These are phyloP conservation scores for Microctonus brassicae DNA, from an alignment of 2,888 invertebrate species.

Conservation along the genomic window DNA sequence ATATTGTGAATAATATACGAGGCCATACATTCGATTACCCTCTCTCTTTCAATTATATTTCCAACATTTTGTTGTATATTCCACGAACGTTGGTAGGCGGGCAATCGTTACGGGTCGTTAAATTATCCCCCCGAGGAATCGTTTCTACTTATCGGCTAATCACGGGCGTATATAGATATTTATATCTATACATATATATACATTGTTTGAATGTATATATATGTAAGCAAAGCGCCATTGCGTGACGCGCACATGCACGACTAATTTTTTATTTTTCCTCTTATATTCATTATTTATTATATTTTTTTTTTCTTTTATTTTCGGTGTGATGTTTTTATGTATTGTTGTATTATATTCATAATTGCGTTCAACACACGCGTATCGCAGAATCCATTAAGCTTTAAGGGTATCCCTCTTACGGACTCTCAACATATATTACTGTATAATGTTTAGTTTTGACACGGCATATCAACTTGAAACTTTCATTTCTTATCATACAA, in stretches of 20 bases:
- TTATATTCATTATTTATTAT: conserved; percentile 10
- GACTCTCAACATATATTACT: too few relatives aligned
- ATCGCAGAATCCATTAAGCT: conserved; percentile 4
- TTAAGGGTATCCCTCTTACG: too few relatives aligned
- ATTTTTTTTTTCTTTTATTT: neutral
- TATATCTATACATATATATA: conserved; percentile 30
- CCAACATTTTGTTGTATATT: conserved; percentile 39
- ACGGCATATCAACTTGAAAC: neutral
- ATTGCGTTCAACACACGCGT: neutral
- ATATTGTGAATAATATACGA: neutral
- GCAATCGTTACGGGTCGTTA: conserved; percentile 57
- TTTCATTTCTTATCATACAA: neutral
- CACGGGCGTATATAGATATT: conserved; percentile 45
- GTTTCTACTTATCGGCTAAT: conserved; percentile 60
- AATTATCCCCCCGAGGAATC: conserved; percentile 50
- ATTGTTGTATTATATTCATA: neutral
- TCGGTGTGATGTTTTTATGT: conserved; percentile 2
- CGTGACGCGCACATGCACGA: conserved; percentile 30
- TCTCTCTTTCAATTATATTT: conserved; percentile 14
- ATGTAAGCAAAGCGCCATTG: conserved; percentile 26
- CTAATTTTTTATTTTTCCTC: conserved; percentile 18
- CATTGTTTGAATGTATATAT: neutral
- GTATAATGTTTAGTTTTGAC: neutral
- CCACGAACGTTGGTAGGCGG: conserved; percentile 44
- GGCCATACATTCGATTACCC: conserved; percentile 4